phyloP scores from a whole-genome alignment of 2,797 vertebrate species.

The Triplophysa yarkandensis region DNA sequence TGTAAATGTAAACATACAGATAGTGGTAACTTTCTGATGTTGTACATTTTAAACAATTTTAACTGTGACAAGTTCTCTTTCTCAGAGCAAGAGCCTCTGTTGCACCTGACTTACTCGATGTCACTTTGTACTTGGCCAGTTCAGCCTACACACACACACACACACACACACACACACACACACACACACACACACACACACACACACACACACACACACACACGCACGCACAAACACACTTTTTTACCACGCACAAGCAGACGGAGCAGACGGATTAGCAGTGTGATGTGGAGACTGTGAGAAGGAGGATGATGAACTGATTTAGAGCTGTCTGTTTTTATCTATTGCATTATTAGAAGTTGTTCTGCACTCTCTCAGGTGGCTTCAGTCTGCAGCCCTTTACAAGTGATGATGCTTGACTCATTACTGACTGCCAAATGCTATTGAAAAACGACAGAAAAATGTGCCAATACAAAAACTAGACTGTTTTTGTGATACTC shows the following conservation, averaged over 20 bases:
- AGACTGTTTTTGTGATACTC: background rate
- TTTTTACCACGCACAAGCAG: background rate
- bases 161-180: conserved; percentile 4
- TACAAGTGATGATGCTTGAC: conserved; percentile 9
- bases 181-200: conserved; percentile 7
- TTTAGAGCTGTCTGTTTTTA: conserved; percentile 44
- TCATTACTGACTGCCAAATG: conserved; percentile 18
- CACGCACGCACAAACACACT: too few relatives aligned
- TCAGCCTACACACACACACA: conserved; percentile 9
- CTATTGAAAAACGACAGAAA: conserved; percentile 16
- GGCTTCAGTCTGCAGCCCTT: conserved; percentile 19
- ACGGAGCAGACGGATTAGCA: conserved; percentile 29
- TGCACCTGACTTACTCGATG: background rate
- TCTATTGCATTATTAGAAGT: conserved; percentile 41
- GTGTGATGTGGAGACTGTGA: conserved; percentile 6
- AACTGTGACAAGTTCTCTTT: too few relatives aligned
- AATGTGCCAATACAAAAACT: background rate
- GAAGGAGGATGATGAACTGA: conserved; percentile 34
- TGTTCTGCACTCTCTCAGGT: conserved; percentile 28
- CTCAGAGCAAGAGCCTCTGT: too few relatives aligned
- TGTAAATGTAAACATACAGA: too few relatives aligned
- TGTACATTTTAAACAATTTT: too few relatives aligned
- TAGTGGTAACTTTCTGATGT: too few relatives aligned
- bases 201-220: conserved; percentile 9
- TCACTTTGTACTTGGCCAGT: background rate